Evolutionary conservation across 2,888 invertebrate genomes (phyloP).

Genomic region (Pecten maximus): DNA sequence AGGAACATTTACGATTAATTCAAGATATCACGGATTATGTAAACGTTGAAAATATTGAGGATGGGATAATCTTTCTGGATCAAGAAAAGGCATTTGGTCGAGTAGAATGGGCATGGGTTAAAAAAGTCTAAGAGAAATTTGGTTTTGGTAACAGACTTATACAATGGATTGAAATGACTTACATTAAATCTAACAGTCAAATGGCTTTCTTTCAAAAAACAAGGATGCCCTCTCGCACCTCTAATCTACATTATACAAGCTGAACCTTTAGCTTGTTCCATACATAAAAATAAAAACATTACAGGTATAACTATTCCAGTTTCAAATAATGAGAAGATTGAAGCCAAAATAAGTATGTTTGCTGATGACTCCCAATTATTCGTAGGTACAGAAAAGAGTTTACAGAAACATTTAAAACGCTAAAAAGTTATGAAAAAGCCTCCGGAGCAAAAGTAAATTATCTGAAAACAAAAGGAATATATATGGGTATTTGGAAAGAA

Average conservation of each 20-base stretch:
- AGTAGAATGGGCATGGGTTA: too few species aligned
- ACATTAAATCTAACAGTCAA: too few species aligned
- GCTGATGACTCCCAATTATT: slow-evolving; percentile 33
- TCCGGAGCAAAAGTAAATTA: slow-evolving; percentile 26
- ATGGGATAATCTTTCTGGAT: too few species aligned
- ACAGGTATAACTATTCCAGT: not conserved
- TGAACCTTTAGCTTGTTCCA: not conserved
- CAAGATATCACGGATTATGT: too few species aligned
- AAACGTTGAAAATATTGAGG: too few species aligned
- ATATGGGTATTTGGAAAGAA: not conserved
- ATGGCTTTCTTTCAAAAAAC: slow-evolving; percentile 35
- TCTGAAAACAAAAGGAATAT: not conserved
- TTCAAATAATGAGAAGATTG: not conserved
- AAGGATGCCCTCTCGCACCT: not conserved
- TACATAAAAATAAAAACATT: not conserved
- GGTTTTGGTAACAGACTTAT: not conserved
- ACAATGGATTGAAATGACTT: not conserved
- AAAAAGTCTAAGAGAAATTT: not conserved
- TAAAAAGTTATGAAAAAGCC: not conserved
- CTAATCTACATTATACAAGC: slow-evolving; percentile 29
- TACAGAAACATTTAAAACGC: not conserved
- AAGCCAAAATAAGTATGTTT: slow-evolving; percentile 36
- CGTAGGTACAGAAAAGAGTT: not conserved
- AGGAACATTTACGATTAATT: too few species aligned
- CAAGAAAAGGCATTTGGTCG: too few species aligned